Conservation (phyloP, 2,888 invertebrate genomes). For the Polia nebulosa region DNA sequence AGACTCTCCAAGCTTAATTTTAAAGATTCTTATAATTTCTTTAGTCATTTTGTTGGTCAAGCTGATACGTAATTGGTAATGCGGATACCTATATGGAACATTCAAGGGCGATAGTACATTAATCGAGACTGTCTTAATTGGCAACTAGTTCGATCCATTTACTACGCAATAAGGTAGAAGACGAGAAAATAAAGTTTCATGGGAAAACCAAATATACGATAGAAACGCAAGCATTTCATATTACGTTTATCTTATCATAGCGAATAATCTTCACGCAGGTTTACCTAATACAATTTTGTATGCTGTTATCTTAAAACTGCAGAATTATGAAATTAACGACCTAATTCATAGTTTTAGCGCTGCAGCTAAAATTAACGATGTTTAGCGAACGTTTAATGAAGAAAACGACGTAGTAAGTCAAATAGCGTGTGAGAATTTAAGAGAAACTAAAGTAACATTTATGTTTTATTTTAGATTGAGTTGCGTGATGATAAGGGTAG, state of each 20-base stretch:
- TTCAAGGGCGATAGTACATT: slow-evolving; percentile 54
- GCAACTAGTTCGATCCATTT: slow-evolving; percentile 40
- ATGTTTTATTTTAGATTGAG: slow-evolving; percentile 3
- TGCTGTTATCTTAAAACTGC: slow-evolving; percentile 36
- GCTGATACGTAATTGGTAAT: slow-evolving; percentile 32
- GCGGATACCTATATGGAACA: slow-evolving; percentile 36
- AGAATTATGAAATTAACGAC: slow-evolving; percentile 11
- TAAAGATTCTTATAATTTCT: slow-evolving; percentile 17
- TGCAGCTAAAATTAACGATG: slow-evolving; percentile 6
- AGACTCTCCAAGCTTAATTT: slow-evolving; percentile 3
- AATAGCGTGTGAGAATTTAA: slow-evolving; percentile 43
- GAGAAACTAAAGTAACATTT: slow-evolving; percentile 18
- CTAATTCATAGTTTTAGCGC: not conserved
- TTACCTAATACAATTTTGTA: slow-evolving; percentile 39
- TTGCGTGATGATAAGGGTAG: slow-evolving; percentile 30
- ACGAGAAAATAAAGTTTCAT: not conserved
- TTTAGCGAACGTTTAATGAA: not conserved
- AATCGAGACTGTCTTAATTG: slow-evolving; percentile 38
- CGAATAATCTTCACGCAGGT: slow-evolving; percentile 27
- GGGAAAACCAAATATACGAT: not conserved
- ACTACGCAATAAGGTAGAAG: slow-evolving; percentile 15
- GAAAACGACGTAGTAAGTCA: not conserved
- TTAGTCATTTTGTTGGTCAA: not conserved
- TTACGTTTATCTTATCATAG: slow-evolving; percentile 23
- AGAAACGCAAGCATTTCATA: slow-evolving; percentile 22